Evolutionary conservation across 2,888 invertebrate species (phyloP), one percentile per base, ranked within the genome.

Genomic region (Trilocha varians): DNA sequence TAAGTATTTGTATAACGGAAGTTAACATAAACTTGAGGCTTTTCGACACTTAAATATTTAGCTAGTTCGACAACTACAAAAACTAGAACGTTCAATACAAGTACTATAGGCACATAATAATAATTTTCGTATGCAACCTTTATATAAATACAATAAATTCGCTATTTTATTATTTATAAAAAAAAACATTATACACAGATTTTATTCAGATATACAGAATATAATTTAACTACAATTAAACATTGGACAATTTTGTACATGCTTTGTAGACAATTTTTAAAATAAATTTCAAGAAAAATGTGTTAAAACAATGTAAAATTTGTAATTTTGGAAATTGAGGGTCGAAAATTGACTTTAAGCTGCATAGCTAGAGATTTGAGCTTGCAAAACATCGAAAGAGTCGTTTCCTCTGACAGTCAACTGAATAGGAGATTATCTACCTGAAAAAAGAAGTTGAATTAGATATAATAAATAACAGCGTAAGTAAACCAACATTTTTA

Each of bases 331-430:
- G 11, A 25, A 25, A 25, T 9, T 9, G 11, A 25, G 1, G 2
- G 5, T 3, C 2, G 2, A 25, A 25, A 18, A 18, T 25, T 5
- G 11, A 9, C 11, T 1, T 25, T 25, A 62, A 70, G 65, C 59
- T 57, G 57, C 61, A 63, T 62, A 68, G 63, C 59, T 48, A 63
- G 67, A 68, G 62, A 68, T 62, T 65, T 59, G 61, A 65, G 65
- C 62, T 60, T 57, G 62, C 61, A 52, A 53, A 54, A 60, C 57
- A 55, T 61, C 58, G 46, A 52, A 55, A 54, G 43, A 45, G 48
- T 49, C 48, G 49, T 48, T 48, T 48, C 47, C 47, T 44, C 37
- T 32, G 17, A 11, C 17, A 46, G 47, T 43, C 45, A 45, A 40
- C 32, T 42, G 9, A 9, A 16, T 9, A n/a, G n/a, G 5, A n/a